These are phyloP conservation scores for Leptosomus discolor DNA, from an alignment of 2,113 vertebrate genomes.

Conservation along the genomic window DNA sequence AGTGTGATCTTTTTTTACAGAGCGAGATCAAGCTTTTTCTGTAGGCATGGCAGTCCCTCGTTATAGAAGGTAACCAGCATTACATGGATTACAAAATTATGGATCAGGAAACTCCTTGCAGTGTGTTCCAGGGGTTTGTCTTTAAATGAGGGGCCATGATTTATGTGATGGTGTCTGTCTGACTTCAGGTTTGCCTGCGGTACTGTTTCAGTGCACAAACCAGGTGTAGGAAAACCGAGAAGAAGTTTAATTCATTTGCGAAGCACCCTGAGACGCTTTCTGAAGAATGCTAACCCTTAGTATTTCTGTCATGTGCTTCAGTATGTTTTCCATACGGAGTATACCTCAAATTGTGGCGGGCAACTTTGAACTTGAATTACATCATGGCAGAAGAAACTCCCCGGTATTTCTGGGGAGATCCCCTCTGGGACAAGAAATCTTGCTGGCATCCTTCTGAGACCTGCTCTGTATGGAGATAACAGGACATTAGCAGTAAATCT, in stretches of 20 bases:
- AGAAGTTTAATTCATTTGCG: neutral
- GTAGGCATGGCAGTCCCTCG: neutral
- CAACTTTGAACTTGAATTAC: neutral
- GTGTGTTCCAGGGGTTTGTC: neutral
- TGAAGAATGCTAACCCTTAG: neutral
- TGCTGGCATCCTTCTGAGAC: neutral
- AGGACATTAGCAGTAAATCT: neutral
- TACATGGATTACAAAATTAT: neutral
- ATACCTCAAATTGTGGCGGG: neutral
- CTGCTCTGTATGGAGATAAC: no score
- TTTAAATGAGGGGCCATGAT: neutral
- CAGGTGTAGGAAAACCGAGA: fast-evolving
- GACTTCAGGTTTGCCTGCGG: neutral
- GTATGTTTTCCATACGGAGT: neutral
- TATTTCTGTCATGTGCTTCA: neutral
- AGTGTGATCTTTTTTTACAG: no score
- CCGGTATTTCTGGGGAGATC: fast-evolving
- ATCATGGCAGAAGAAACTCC: neutral
- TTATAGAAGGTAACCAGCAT: neutral
- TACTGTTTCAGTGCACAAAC: neutral
- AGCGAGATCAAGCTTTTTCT: neutral
- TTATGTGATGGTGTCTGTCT: neutral
- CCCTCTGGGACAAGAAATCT: neutral
- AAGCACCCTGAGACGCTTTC: neutral
- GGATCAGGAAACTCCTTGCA: neutral